Evolutionary conservation across 2,113 vertebrate species (phyloP).

Genomic region (Triplophysa siluroides): DNA sequence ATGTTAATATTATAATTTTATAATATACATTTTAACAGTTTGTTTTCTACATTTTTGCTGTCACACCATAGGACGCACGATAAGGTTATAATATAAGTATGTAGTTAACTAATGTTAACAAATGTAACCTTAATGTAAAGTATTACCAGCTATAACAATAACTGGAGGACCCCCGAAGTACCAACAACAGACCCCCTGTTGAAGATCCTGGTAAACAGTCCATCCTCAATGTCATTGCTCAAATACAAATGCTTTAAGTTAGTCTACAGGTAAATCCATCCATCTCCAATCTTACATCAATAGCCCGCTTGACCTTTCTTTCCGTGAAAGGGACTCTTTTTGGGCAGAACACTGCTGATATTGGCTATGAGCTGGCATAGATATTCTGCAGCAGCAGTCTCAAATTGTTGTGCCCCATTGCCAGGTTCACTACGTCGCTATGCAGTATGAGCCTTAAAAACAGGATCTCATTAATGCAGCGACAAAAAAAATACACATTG

Average conservation of each 20-base stretch:
- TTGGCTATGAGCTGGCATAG: neutral
- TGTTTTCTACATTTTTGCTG: too few relatives aligned
- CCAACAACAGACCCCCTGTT: too few relatives aligned
- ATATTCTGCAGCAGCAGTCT: neutral
- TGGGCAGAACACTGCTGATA: conserved; percentile 26
- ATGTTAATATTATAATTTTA: too few relatives aligned
- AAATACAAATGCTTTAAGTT: neutral
- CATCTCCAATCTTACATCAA: conserved; percentile 17
- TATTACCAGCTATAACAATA: too few relatives aligned
- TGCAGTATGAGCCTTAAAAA: neutral
- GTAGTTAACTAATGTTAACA: too few relatives aligned
- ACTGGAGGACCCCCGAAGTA: too few relatives aligned
- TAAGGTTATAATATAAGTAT: too few relatives aligned
- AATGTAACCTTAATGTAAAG: too few relatives aligned
- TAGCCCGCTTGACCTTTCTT: conserved; percentile 29
- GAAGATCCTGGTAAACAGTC: too few relatives aligned
- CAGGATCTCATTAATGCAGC: neutral
- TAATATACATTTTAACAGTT: too few relatives aligned
- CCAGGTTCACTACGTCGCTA: conserved; percentile 22
- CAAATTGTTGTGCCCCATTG: conserved; percentile 16
- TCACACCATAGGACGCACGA: too few relatives aligned
- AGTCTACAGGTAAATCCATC: neutral
- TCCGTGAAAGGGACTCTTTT: neutral
- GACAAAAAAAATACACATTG: neutral
- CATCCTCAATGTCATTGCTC: neutral